Conservation (phyloP, 2,888 invertebrate species). For the Patella depressa region DNA sequence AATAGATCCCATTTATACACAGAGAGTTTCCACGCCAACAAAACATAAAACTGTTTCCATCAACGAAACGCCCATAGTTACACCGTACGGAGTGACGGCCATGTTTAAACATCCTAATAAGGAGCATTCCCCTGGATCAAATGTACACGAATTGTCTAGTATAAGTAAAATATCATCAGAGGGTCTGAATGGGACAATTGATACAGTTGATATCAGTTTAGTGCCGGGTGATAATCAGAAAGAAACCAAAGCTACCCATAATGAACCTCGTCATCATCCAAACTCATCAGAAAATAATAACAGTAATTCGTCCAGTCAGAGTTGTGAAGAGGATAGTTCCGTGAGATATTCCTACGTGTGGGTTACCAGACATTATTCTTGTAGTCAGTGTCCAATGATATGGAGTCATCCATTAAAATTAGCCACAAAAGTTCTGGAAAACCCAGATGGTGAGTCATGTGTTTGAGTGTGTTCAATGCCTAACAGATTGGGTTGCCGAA, state of each 20-base stretch:
- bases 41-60: conserved; percentile 10
- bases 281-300: background rate
- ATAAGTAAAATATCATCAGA: conserved; percentile 42
- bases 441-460: background rate
- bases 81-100: conserved; percentile 38
- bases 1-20: conserved; percentile 2
- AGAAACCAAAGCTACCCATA: conserved; percentile 14
- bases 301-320: background rate
- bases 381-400: conserved; percentile 52
- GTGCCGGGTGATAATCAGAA: background rate
- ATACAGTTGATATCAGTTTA: conserved; percentile 1
- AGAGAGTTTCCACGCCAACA: conserved; percentile 25
- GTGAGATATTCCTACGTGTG: conserved; percentile 52
- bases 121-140: conserved; percentile 11
- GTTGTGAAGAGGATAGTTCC: conserved; percentile 16
- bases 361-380: conserved; percentile 61
- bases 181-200: conserved; percentile 35
- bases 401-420: conserved; percentile 60
- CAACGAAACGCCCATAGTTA: conserved; percentile 23
- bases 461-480: too few species aligned
- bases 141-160: conserved; percentile 39
- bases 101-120: conserved; percentile 28
- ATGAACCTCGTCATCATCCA: conserved; percentile 7
- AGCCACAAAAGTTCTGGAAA: conserved; percentile 39
- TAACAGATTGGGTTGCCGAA: too few species aligned